Evolutionary conservation across 2,113 vertebrate genomes (phyloP).

Genomic region (Trogon surrucura): DNA sequence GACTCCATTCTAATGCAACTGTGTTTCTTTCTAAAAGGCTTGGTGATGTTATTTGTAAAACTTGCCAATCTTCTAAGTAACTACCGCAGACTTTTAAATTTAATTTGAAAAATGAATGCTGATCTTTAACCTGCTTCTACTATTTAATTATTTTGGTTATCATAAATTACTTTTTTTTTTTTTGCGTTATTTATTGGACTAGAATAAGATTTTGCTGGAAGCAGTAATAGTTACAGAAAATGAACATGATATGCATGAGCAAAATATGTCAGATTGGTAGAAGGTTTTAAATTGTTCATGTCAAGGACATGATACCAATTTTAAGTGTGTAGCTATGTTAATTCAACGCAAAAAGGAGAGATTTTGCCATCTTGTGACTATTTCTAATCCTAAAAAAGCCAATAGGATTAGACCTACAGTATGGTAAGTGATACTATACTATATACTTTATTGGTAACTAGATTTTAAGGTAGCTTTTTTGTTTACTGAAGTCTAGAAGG

Average conservation of each 20-base stretch:
- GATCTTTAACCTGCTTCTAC: conserved; percentile 67
- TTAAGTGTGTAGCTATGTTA: not conserved
- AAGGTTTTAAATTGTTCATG: not conserved
- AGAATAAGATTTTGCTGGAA: conserved; percentile 19
- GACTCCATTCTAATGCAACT: conserved; percentile 76
- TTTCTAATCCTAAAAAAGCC: not conserved
- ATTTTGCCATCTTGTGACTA: not conserved
- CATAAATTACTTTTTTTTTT: conserved; percentile 35
- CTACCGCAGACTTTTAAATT: conserved; percentile 73
- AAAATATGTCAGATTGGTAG: not conserved
- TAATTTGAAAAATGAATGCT: conserved; percentile 77
- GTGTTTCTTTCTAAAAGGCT: conserved; percentile 76
- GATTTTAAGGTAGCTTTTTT: not conserved
- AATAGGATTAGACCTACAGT: not conserved
- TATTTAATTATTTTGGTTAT: conserved; percentile 74
- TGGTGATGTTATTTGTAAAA: conserved; percentile 79
- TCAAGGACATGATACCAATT: not conserved
- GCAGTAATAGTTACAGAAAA: not conserved
- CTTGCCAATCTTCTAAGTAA: conserved; percentile 78
- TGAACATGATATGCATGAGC: not conserved
- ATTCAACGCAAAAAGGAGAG: not conserved
- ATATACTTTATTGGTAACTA: not conserved
- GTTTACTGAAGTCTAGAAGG: not conserved
- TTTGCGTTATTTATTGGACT: conserved; percentile 45
- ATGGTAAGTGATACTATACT: not conserved